Conservation (phyloP, 2,797 vertebrate species). For the Oreochromis grahami region DNA sequence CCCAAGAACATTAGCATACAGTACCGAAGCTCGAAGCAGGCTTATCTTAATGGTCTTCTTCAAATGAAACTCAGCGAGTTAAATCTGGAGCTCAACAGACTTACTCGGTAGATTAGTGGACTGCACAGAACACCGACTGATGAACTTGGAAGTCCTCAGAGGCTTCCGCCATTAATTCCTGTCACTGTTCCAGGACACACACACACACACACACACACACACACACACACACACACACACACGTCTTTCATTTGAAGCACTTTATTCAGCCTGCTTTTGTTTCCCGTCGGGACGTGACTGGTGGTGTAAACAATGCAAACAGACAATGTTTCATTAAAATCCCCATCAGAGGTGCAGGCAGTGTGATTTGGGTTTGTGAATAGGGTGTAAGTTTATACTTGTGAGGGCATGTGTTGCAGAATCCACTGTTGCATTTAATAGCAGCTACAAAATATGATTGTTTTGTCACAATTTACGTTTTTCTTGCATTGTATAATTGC, state of each 20-base stretch:
- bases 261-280: neutral
- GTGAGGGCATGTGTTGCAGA: neutral
- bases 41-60: conserved; percentile 23
- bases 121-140: conserved; percentile 1
- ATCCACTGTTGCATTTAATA: neutral
- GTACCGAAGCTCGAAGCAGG: neutral
- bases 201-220: neutral
- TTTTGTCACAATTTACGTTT: neutral
- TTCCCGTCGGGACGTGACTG: neutral
- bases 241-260: neutral
- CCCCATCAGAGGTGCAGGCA: neutral
- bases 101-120: conserved; percentile 7
- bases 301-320: conserved; percentile 6
- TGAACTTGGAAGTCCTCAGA: conserved; percentile 11
- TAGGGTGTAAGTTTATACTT: neutral
- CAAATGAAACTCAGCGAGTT: neutral
- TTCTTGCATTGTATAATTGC: neutral
- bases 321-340: conserved; percentile 23
- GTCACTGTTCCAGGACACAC: neutral
- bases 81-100: neutral
- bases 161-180: conserved; percentile 1
- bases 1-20: conserved; percentile 9
- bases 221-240: neutral
- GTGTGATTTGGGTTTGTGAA: neutral
- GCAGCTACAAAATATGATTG: neutral